Evolutionary conservation across 1,140 invertebrate genomes (phyloP).

Genomic region (Dermatophagoides farinae): DNA sequence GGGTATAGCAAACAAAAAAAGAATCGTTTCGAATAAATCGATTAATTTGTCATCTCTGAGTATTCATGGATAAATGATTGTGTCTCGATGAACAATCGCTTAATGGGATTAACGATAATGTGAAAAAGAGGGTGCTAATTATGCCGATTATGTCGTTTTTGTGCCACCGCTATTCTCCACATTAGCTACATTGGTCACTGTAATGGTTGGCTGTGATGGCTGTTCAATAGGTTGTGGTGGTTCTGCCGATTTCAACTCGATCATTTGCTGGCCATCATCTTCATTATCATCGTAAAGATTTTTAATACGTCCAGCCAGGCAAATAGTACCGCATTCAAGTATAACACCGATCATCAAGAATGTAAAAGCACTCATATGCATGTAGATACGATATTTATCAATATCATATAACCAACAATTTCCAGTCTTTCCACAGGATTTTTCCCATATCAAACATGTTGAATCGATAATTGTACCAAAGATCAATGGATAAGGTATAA

Average conservation of each 20-base stretch:
- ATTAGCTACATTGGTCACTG: no score
- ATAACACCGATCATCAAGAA: conserved; percentile 17
- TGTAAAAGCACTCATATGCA: conserved; percentile 18
- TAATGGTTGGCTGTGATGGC: no score
- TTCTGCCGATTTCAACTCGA: not conserved
- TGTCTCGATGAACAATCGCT: no score
- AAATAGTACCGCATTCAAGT: conserved; percentile 17
- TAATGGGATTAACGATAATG: no score
- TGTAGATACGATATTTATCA: conserved; percentile 20
- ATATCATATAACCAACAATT: conserved; percentile 26
- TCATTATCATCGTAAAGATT: conserved; percentile 19
- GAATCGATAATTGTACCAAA: conserved; percentile 24
- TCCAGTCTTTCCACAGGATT: conserved; percentile 21
- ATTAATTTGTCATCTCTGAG: no score
- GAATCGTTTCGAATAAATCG: no score
- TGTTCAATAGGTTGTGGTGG: no score
- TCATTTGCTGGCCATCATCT: not conserved
- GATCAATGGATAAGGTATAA: conserved; percentile 26
- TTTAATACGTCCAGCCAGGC: conserved; percentile 11
- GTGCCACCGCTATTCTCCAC: no score
- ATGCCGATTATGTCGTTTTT: no score
- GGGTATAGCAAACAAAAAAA: no score
- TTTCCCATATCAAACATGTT: conserved; percentile 24
- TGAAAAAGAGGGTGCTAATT: no score
- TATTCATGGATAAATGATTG: no score